Conservation (phyloP, 1,140 invertebrate species). For the Caenorhabditis elegans region DNA sequence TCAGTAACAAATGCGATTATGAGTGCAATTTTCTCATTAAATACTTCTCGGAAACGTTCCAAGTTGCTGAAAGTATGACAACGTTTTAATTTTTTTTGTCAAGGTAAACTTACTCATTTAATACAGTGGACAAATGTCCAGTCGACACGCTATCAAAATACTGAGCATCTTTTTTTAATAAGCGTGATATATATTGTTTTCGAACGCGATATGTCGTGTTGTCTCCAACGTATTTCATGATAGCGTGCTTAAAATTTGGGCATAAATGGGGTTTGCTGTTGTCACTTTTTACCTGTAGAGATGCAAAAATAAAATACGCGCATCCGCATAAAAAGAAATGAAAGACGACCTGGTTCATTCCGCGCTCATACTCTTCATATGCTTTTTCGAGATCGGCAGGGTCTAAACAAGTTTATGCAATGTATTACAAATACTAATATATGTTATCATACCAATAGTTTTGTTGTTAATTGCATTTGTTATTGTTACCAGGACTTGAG, state of each 20-base stretch:
- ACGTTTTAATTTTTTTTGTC: no score
- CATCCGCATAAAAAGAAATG: neutral
- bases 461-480: slow-evolving; percentile 47
- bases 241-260: neutral
- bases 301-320: neutral
- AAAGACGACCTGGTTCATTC: neutral
- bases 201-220: slow-evolving; percentile 1
- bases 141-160: slow-evolving; percentile 85
- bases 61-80: slow-evolving; percentile 74
- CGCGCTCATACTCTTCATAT: slow-evolving; percentile 46
- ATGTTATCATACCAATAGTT: neutral
- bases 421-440: neutral
- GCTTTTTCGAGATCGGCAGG: slow-evolving; percentile 43
- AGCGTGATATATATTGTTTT: slow-evolving; percentile 44
- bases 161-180: slow-evolving; percentile 83
- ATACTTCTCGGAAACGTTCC: slow-evolving; percentile 81
- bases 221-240: slow-evolving; percentile 10
- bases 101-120: slow-evolving; percentile 78
- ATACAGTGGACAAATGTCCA: slow-evolving; percentile 83
- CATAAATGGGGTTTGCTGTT: no score
- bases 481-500: slow-evolving; percentile 39
- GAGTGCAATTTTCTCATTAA: slow-evolving; percentile 82
- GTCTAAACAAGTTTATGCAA: slow-evolving; percentile 42
- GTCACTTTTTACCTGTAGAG: neutral
- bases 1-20: slow-evolving; percentile 71